Evolutionary conservation across 2,888 invertebrate species (phyloP), one percentile per base, ranked within the genome.

Genomic region (Scotopteryx bipunctaria): DNA sequence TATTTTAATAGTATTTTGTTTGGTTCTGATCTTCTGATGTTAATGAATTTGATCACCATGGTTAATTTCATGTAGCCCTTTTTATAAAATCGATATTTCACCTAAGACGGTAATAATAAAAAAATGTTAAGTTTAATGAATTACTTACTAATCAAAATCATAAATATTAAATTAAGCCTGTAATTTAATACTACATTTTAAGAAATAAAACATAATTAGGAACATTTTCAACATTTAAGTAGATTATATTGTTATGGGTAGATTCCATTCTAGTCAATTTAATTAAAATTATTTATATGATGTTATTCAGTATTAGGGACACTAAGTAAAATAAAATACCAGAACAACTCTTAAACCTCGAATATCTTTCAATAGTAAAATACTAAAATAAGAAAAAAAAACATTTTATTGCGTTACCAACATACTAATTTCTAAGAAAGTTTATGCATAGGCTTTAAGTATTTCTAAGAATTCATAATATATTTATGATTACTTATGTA

Each of bases 221-320:
- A n/a, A n/a, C n/a, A n/a, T n/a, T n/a, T n/a, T n/a, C n/a, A n/a
- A n/a, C n/a, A n/a, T n/a, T n/a, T n/a, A n/a, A n/a, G 11, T 27
- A 11, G 9, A 27, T 11, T 9, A 11, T 8, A 27, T 25, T 35
- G 15, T 36, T 25, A 35, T 46, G 50, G 32, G 37, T 47, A 31
- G 9, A 31, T 52, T 40, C 15, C 35, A 47, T 32, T 53, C 53
- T 53, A 53, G 66, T 61, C 49, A 52, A 56, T 52, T 57, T 44
- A 36, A 63, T 55, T 49, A 33, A 38, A 43, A 44, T 58, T 57
- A 64, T 55, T 56, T 48, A 50, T 60, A 60, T 56, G 13, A 36
- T 27, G n/a, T 23, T 3, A 40, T 31, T 31, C 42, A 42, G 49
- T 42, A 49, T 49, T 42, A 36, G 16, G 16, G 19, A 23, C 29